These are phyloP conservation scores for Pocillopora damicornis DNA, from an alignment of 64 coral and sea anemone genomes.

Conservation along the genomic window DNA sequence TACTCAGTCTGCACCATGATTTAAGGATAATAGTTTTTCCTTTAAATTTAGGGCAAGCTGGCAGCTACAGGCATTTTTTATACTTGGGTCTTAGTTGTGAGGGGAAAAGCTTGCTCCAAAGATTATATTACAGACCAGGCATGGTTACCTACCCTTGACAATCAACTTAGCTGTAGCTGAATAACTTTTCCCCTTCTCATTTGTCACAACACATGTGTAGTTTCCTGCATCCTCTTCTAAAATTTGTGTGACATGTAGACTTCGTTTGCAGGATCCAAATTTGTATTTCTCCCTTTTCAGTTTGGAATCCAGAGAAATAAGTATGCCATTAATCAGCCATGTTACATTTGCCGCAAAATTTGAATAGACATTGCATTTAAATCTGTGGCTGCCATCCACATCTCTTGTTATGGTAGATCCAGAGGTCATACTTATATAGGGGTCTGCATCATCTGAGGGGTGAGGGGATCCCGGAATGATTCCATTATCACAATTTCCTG, in stretches of 20 bases:
- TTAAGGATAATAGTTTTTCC: too few species aligned
- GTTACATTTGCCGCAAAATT: neutral
- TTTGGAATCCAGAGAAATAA: neutral
- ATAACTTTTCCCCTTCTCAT: neutral
- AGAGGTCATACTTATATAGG: too few species aligned
- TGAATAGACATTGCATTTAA: neutral
- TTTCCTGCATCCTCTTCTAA: neutral
- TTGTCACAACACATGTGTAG: conserved; percentile 11
- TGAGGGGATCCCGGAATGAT: too few species aligned
- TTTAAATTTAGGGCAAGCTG: too few species aligned
- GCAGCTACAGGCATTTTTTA: too few species aligned
- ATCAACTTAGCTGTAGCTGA: neutral
- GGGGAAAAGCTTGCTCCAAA: neutral
- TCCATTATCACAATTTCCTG: too few species aligned
- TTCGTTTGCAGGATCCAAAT: neutral
- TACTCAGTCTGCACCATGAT: too few species aligned
- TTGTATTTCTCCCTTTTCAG: neutral
- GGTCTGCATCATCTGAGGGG: too few species aligned
- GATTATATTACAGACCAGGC: neutral
- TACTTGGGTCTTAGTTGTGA: too few species aligned
- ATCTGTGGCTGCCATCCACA: neutral
- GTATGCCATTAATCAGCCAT: conserved; percentile 8
- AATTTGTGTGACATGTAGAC: neutral
- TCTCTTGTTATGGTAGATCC: too few species aligned
- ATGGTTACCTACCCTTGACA: neutral